Evolutionary conservation across 2,797 vertebrate species (phyloP).

Genomic region (Periophthalmus magnuspinnatus): DNA sequence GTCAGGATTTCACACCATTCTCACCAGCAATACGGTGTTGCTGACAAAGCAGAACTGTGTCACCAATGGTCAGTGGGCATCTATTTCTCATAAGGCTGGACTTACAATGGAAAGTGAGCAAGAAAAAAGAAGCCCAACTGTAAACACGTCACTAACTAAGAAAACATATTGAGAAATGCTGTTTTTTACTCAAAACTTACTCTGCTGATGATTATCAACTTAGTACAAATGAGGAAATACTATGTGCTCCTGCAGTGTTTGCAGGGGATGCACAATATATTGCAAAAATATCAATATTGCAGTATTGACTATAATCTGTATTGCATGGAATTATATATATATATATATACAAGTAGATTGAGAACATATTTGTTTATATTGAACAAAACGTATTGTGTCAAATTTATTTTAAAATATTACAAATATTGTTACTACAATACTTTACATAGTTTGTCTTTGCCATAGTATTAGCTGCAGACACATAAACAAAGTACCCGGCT

Average conservation of each 20-base stretch:
- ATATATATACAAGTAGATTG: not conserved
- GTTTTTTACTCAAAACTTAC: not conserved
- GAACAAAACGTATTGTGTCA: not conserved
- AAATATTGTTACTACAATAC: not conserved
- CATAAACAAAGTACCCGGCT: slow-evolving; percentile 63
- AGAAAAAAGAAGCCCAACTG: slow-evolving; percentile 48
- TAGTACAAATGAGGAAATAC: not conserved
- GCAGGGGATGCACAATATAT: not conserved
- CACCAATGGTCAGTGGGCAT: not conserved
- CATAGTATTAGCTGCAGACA: slow-evolving; percentile 15
- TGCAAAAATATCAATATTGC: not conserved
- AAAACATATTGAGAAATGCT: slow-evolving; percentile 2
- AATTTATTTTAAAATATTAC: not conserved
- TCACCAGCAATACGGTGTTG: slow-evolving; percentile 31
- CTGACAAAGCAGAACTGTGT: slow-evolving; percentile 42
- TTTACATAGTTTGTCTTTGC: slow-evolving; percentile 1
- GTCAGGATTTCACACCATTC: slow-evolving; percentile 18
- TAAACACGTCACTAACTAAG: slow-evolving; percentile 5
- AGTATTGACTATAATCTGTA: not conserved
- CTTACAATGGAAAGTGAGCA: slow-evolving; percentile 12
- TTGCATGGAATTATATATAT: too few relatives aligned
- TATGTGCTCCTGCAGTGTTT: not conserved
- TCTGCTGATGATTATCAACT: not conserved
- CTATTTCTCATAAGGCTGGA: not conserved
- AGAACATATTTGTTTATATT: not conserved